A percentile compares a stretch with the other conserved stretches of the same genome.
These are phyloP conservation scores for Aythya baeri DNA, from an alignment of 2,113 vertebrate species.

Conservation along the genomic window DNA sequence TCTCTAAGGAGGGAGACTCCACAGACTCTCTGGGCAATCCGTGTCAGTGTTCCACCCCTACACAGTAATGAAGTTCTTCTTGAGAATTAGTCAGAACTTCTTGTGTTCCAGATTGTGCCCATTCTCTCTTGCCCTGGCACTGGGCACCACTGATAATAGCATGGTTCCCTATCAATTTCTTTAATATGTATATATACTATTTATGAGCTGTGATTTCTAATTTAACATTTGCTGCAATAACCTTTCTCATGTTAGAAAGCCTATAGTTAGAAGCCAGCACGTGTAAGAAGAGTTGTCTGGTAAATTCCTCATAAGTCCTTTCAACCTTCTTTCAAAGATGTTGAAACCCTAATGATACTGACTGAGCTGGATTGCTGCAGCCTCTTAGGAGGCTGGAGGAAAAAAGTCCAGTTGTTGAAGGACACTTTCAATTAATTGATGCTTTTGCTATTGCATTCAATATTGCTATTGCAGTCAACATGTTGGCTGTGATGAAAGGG, in stretches of 20 bases:
- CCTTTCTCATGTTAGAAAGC: background rate
- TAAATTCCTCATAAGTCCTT: background rate
- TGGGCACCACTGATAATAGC: background rate
- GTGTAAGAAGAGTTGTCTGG: background rate
- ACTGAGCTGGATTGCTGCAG: background rate
- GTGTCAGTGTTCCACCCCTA: too few species aligned
- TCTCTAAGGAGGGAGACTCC: too few species aligned
- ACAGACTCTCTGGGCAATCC: too few species aligned
- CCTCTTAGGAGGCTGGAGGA: background rate
- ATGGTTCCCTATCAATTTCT: background rate
- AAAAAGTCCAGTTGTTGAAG: background rate
- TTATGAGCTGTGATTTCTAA: background rate
- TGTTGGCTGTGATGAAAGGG: background rate
- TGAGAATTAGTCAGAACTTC: too few species aligned
- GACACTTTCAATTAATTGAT: background rate
- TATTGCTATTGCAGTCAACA: background rate
- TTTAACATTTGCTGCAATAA: background rate
- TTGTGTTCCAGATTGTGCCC: too few species aligned
- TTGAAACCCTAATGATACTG: background rate
- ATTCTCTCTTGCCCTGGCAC: too few species aligned
- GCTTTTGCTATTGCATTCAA: background rate
- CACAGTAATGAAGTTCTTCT: too few species aligned
- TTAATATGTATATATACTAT: background rate
- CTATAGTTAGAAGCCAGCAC: background rate
- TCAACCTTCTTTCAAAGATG: background rate